Conservation (phyloP, 2,113 vertebrate genomes). For the Cyprinus carpio region DNA sequence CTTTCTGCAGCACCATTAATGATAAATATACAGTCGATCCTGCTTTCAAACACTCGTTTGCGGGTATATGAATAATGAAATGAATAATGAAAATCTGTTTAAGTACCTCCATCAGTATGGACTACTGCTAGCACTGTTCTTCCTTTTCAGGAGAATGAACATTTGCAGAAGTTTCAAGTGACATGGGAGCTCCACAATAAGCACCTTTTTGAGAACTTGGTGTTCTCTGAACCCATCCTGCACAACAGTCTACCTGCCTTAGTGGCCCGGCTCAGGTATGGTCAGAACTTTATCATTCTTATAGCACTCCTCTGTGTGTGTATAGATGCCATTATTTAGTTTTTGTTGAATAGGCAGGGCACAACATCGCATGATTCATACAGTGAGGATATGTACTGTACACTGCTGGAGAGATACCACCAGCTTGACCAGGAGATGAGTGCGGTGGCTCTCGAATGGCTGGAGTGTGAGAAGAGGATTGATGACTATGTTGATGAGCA, state of each 20-base stretch:
- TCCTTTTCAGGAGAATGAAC: constrained; percentile 86
- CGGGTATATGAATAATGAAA: too few species aligned
- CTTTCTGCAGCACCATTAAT: too few species aligned
- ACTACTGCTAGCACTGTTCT: neutral
- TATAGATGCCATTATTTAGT: neutral
- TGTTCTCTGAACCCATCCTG: constrained; percentile 93
- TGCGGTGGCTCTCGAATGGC: constrained; percentile 88
- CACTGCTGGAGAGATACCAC: constrained; percentile 88
- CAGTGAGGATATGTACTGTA: constrained; percentile 88
- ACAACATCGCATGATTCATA: constrained; percentile 87
- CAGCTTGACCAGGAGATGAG: constrained; percentile 90
- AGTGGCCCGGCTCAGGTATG: constrained; percentile 91
- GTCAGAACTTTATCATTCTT: neutral
- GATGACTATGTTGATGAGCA: constrained; percentile 97
- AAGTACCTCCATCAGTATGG: neutral
- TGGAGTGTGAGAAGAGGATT: constrained; percentile 95
- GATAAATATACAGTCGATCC: too few species aligned
- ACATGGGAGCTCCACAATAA: constrained; percentile 99
- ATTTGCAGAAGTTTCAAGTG: constrained; percentile 97
- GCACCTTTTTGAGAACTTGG: constrained; percentile 96
- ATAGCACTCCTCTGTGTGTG: neutral
- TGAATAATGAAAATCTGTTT: neutral
- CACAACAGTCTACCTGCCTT: constrained; percentile 90
- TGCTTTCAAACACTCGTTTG: too few species aligned
- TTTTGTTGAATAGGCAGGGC: constrained; percentile 78